Conservation (phyloP, 1,140 invertebrate species). For the Eriosoma lanigerum region DNA sequence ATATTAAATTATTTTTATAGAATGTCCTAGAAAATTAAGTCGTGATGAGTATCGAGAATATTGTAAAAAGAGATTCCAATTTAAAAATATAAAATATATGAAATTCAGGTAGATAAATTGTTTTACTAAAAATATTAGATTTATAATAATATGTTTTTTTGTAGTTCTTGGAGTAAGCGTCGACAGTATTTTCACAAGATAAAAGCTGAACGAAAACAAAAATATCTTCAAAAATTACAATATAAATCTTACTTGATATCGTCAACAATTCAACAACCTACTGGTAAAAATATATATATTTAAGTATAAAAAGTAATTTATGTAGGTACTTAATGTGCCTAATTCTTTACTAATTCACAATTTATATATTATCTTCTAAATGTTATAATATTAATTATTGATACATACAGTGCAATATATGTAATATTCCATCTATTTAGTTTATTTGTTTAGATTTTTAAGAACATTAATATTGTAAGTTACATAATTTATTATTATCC, state of each 20-base stretch:
- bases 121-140: not conserved
- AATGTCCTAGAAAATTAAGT: not conserved
- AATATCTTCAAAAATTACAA: conserved; percentile 48
- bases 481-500: too few relatives aligned
- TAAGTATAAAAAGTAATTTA: too few relatives aligned
- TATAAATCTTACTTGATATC: conserved; percentile 25
- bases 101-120: conserved; percentile 3
- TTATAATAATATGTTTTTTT: not conserved
- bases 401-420: too few relatives aligned
- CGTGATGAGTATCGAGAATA: conserved; percentile 64
- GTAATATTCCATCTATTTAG: too few relatives aligned
- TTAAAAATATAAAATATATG: conserved; percentile 64
- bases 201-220: conserved; percentile 45
- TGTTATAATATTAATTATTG: too few relatives aligned
- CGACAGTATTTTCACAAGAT: conserved; percentile 52
- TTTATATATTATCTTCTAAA: too few relatives aligned
- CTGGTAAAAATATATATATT: conserved; percentile 59
- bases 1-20: not conserved
- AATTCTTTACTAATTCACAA: too few relatives aligned
- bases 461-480: too few relatives aligned
- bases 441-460: too few relatives aligned
- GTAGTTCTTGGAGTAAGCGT: conserved; percentile 53
- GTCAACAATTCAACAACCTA: conserved; percentile 6
- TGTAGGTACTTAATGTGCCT: too few relatives aligned
- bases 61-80: conserved; percentile 82